phyloP scores from a whole-genome alignment of 2,113 vertebrate species.

The Rafetus swinhoei region DNA sequence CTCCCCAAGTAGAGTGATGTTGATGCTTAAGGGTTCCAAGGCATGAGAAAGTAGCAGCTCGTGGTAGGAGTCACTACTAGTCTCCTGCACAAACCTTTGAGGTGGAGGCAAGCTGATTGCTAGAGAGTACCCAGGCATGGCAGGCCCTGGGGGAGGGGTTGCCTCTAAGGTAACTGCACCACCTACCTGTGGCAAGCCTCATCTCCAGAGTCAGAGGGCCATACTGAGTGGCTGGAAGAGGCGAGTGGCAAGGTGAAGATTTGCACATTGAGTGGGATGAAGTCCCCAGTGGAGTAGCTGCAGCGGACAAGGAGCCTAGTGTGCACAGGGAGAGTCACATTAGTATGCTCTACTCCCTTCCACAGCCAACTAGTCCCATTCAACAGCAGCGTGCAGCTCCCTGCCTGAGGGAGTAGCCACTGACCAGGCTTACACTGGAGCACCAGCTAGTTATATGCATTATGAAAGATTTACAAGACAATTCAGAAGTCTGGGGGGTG shows the following conservation, averaged over 20 bases:
- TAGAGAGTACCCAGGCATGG: neutral
- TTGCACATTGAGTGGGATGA: slow-evolving; percentile 6
- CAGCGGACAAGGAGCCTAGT: slow-evolving; percentile 57
- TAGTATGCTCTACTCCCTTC: neutral
- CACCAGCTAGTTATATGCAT: neutral
- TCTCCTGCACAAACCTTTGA: neutral
- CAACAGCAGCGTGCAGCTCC: no score
- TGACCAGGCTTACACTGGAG: neutral
- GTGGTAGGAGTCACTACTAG: neutral
- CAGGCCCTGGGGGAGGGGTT: neutral
- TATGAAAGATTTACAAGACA: no score
- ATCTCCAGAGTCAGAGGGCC: slow-evolving; percentile 63
- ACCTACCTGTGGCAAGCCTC: slow-evolving; percentile 55
- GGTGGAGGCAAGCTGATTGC: neutral
- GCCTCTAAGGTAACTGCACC: no score
- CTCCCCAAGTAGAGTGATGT: neutral
- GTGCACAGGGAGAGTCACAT: neutral
- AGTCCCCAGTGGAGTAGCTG: slow-evolving; percentile 16
- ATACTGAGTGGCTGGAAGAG: neutral
- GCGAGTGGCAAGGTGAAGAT: slow-evolving; percentile 15
- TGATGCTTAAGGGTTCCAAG: neutral
- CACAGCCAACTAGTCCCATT: no score
- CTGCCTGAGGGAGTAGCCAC: neutral
- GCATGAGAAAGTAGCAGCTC: neutral
- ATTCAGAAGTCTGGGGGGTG: neutral